These are phyloP conservation scores for Sialia sialis DNA, from an alignment of 2,113 vertebrate genomes.

Conservation along the genomic window DNA sequence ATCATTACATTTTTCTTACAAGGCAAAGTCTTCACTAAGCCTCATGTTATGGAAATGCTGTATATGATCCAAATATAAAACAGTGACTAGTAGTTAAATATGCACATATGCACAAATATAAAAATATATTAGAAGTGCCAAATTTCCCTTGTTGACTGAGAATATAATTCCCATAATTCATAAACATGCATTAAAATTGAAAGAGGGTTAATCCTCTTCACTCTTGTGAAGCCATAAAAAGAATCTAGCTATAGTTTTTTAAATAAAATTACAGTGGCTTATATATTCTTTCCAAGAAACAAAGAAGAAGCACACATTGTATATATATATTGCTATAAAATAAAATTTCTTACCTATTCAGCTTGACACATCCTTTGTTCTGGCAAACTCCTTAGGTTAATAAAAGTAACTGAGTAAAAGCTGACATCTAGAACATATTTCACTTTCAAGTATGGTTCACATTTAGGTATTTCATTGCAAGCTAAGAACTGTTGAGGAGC, in stretches of 20 bases:
- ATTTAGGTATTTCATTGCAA: slow-evolving; percentile 42
- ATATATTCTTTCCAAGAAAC: background rate
- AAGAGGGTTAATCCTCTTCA: background rate
- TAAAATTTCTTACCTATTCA: slow-evolving; percentile 66
- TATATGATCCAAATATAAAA: background rate
- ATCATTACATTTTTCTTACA: background rate
- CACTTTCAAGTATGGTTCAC: slow-evolving; percentile 34
- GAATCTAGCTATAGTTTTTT: background rate
- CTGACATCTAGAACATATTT: slow-evolving; percentile 46
- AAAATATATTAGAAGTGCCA: background rate
- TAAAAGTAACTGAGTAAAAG: slow-evolving; percentile 58
- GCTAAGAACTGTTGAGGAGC: slow-evolving; percentile 24
- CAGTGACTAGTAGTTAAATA: background rate
- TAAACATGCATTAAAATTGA: background rate
- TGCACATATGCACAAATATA: background rate
- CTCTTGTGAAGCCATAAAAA: background rate
- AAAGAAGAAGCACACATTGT: background rate
- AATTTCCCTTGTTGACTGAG: background rate
- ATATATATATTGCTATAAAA: background rate
- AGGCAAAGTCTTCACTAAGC: background rate
- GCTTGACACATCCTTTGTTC: slow-evolving; percentile 35
- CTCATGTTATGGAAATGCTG: background rate
- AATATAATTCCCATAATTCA: background rate
- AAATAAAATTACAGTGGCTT: background rate
- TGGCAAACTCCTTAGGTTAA: slow-evolving; percentile 55